Base-by-base conservation (phyloP, 2,797 vertebrate genomes). In the Geotrypetes seraphini region DNA sequence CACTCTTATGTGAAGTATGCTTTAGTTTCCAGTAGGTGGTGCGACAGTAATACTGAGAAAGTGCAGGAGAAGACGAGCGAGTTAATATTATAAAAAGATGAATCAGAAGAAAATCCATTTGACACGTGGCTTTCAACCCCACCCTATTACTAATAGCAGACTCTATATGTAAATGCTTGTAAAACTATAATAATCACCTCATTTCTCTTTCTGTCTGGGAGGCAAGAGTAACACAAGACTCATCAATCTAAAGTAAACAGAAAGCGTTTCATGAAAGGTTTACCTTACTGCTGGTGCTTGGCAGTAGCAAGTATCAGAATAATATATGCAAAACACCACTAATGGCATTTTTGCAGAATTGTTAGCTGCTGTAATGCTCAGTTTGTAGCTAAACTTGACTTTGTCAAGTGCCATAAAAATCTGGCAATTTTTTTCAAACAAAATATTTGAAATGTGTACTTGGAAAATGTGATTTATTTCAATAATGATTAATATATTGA, bases 381-480 rank as follows among this genome's bases (percentile, higher is more conserved):
- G 46, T 47, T 73, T 66, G 68, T 73, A 69, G 66, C 14, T 52
- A 49, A 71, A 49, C 16, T 2, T 58, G 35, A 1, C n/a, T n/a
- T n/a, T 66, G 75, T 75, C 50, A 71, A 64, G 72, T 72, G 73
- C 53, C 72, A 55, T 43, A 71, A 52, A 73, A 77, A 74, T 65
- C 45, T 70, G 58, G 44, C 50, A 50, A 51, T 58, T 66, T 49
- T 36, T 47, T 39, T 66, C 73, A 71, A n/a, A 68, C 50, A 75
- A 75, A 62, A 60, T 69, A 73, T 78, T 69, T 76, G 71, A n/a
- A n/a, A n/a, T n/a, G n/a, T n/a, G n/a, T n/a, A n/a, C n/a, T n/a
- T n/a, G n/a, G n/a, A n/a, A n/a, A n/a, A n/a, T n/a, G n/a, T n/a
- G n/a, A n/a, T n/a, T n/a, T n/a, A n/a, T n/a, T n/a, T n/a, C n/a